These are phyloP conservation scores for Danaus plexippus DNA, from an alignment of 1,140 invertebrate genomes.

Conservation along the genomic window DNA sequence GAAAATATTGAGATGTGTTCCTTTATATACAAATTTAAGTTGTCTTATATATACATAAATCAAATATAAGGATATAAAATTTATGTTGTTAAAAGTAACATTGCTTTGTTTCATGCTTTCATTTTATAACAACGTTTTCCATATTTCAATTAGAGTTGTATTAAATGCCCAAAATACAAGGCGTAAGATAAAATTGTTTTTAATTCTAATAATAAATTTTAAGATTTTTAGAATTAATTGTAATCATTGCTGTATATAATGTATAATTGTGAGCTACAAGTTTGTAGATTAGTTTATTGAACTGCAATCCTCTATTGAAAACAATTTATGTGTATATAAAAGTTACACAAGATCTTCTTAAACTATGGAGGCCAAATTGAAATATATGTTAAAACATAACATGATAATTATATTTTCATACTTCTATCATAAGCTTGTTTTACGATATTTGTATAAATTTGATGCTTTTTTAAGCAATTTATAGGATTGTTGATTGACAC, in stretches of 20 bases:
- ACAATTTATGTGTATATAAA: conserved; percentile 14
- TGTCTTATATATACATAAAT: conserved; percentile 22
- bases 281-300: conserved; percentile 24
- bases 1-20: too few relatives aligned
- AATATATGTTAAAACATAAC: conserved; percentile 9
- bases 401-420: conserved; percentile 17
- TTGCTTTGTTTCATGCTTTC: too few relatives aligned
- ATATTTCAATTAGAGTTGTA: too few relatives aligned
- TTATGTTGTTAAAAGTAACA: conserved; percentile 17
- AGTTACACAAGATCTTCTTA: too few relatives aligned
- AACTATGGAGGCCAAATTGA: conserved; percentile 20
- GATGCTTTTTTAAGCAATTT: conserved; percentile 6
- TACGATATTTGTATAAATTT: conserved; percentile 12
- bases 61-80: conserved; percentile 27
- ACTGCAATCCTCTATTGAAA: conserved; percentile 14
- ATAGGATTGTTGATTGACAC: too few relatives aligned
- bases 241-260: conserved; percentile 39
- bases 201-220: neutral
- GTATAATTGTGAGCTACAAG: conserved; percentile 27
- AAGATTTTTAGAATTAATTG: conserved; percentile 5
- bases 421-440: conserved; percentile 17
- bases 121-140: too few relatives aligned
- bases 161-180: too few relatives aligned
- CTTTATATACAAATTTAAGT: conserved; percentile 8
- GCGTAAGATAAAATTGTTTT: too few relatives aligned